Percentiles rank a stretch among this genome's conserved stretches.
phyloP scores from a whole-genome alignment of 64 coral and sea anemone species.

The Pachyseris speciosa region DNA sequence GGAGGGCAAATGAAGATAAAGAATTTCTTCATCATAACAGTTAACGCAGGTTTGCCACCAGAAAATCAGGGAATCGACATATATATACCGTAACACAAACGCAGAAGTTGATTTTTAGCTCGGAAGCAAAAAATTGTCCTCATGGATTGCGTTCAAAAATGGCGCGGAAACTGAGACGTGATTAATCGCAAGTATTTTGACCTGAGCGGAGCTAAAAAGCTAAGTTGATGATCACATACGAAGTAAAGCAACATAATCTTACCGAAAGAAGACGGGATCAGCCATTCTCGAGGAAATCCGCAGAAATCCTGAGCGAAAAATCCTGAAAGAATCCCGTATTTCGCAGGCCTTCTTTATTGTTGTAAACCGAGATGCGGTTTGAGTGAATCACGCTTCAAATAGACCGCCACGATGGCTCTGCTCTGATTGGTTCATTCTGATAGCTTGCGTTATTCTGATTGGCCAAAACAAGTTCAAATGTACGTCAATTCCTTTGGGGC shows the following conservation, averaged over 20 bases:
- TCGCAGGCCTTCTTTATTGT: conserved; percentile 64
- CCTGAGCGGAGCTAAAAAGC: neutral
- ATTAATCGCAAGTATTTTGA: conserved; percentile 12
- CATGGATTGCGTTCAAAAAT: conserved; percentile 20
- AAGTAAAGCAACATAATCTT: neutral
- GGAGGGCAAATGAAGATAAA: neutral
- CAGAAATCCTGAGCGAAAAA: conserved; percentile 64
- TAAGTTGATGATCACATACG: neutral
- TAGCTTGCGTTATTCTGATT: conserved; percentile 66
- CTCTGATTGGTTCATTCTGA: conserved; percentile 76
- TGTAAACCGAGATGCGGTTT: conserved; percentile 56
- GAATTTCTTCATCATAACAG: neutral
- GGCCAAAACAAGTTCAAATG: conserved; percentile 93
- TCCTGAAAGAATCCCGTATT: conserved; percentile 56
- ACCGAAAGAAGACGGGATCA: conserved; percentile 75
- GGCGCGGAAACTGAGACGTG: conserved; percentile 63
- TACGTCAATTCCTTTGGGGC: conserved; percentile 69
- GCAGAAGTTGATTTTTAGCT: neutral
- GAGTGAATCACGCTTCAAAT: conserved; percentile 85
- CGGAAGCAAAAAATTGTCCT: neutral
- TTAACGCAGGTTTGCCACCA: neutral
- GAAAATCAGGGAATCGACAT: neutral
- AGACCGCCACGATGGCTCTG: conserved; percentile 78
- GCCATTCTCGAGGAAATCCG: conserved; percentile 68
- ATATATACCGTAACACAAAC: neutral